Conservation (phyloP, 2,113 vertebrate species). For the Lanius collurio region DNA sequence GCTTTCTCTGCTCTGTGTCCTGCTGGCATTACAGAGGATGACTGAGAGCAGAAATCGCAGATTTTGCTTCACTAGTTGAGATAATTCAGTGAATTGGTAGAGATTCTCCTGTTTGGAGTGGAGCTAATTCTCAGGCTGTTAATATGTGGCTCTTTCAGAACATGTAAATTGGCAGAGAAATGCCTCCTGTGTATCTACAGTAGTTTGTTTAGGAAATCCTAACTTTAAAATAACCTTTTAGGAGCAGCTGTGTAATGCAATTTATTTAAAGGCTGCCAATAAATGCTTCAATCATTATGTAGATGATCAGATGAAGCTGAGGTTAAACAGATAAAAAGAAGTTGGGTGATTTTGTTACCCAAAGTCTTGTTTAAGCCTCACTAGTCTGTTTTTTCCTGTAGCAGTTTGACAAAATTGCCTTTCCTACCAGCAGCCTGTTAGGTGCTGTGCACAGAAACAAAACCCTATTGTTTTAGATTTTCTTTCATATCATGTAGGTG, state of each 20-base stretch:
- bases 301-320: neutral
- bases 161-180: neutral
- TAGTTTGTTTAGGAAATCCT: neutral
- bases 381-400: slow-evolving; percentile 30
- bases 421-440: slow-evolving; percentile 71
- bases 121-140: neutral
- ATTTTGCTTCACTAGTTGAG: neutral
- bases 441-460: slow-evolving; percentile 66
- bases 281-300: neutral
- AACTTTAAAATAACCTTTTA: slow-evolving; percentile 3
- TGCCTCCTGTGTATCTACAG: neutral
- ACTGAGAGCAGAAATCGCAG: neutral
- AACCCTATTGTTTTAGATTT: slow-evolving; percentile 84
- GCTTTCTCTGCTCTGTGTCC: neutral
- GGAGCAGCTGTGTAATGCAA: neutral
- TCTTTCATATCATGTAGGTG: slow-evolving; percentile 85
- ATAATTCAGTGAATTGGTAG: neutral
- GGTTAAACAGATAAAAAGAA: slow-evolving; percentile 65
- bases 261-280: neutral
- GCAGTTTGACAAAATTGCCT: slow-evolving; percentile 67
- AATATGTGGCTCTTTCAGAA: neutral
- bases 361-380: slow-evolving; percentile 31
- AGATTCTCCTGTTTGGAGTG: neutral
- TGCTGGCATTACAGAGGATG: neutral
- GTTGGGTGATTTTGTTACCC: slow-evolving; percentile 12